phyloP scores from a whole-genome alignment of 2,797 vertebrate species.

The Epinephelus malabaricus region DNA sequence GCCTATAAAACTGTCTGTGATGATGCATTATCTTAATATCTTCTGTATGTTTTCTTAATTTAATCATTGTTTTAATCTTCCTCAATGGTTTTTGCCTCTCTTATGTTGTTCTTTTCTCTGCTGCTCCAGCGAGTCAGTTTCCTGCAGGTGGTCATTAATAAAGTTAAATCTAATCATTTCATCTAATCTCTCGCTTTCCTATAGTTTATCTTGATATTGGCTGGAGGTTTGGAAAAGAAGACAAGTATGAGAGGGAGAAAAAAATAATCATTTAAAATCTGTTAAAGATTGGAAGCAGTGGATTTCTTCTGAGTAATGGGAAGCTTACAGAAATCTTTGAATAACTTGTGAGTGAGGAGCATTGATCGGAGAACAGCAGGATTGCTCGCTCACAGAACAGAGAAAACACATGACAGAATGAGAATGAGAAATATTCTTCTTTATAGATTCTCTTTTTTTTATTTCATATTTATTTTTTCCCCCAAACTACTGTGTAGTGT shows the following conservation, averaged over 20 bases:
- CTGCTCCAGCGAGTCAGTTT: conserved; percentile 1
- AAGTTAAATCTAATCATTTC: conserved; percentile 17
- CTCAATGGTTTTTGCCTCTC: not conserved
- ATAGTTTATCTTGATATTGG: conserved; percentile 16
- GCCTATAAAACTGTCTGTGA: not conserved
- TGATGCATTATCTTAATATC: conserved; percentile 8
- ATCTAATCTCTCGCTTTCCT: not conserved
- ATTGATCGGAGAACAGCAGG: not conserved
- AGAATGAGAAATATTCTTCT: not conserved
- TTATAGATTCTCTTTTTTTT: not conserved
- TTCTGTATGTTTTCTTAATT: not conserved
- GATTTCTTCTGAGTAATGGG: not conserved
- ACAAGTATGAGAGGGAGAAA: not conserved
- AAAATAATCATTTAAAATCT: conserved; percentile 5
- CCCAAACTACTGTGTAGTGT: not conserved
- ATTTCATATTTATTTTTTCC: not conserved
- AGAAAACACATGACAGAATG: not conserved
- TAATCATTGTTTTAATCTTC: conserved; percentile 1
- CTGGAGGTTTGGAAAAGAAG: conserved; percentile 15
- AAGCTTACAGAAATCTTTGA: not conserved
- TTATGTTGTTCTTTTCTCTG: not conserved
- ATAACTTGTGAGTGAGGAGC: not conserved
- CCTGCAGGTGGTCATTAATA: conserved; percentile 20
- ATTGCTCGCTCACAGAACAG: not conserved
- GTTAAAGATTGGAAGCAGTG: not conserved